A percentile compares a stretch with the other conserved stretches of the same genome.
Evolutionary conservation across 2,113 vertebrate genomes (phyloP).

Genomic region (Rattus rattus): DNA sequence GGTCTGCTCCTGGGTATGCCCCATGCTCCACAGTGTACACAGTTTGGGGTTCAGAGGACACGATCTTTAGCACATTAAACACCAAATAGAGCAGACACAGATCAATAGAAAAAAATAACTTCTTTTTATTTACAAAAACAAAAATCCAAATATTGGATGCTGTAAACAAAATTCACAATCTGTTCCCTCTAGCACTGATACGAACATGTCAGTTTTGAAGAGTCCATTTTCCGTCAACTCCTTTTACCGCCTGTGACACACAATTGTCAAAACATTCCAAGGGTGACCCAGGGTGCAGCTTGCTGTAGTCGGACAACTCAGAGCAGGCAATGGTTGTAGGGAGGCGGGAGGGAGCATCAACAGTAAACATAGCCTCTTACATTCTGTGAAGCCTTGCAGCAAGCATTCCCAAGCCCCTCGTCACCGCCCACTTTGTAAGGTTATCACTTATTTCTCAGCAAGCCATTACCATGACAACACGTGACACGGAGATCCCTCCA

Average conservation of each 20-base stretch:
- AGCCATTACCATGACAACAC: conserved; percentile 85
- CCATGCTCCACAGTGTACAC: conserved; percentile 61
- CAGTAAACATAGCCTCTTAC: conserved; percentile 84
- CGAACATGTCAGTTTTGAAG: conserved; percentile 80
- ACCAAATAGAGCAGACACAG: conserved; percentile 86
- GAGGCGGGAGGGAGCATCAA: conserved; percentile 84
- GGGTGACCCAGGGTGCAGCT: conserved; percentile 86
- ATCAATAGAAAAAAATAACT: conserved; percentile 93
- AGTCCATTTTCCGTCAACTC: conserved; percentile 87
- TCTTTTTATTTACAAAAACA: conserved; percentile 92
- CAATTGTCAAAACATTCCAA: conserved; percentile 85
- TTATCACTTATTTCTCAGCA: conserved; percentile 84
- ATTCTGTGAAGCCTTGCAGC: conserved; percentile 82
- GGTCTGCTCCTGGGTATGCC: conserved; percentile 75
- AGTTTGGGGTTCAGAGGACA: conserved; percentile 58
- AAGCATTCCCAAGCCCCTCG: conserved; percentile 80
- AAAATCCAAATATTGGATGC: conserved; percentile 94
- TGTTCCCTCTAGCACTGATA: conserved; percentile 87
- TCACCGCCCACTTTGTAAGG: conserved; percentile 79
- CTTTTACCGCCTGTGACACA: conserved; percentile 86
- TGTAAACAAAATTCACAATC: conserved; percentile 94
- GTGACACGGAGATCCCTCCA: conserved; percentile 84
- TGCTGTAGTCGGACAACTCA: conserved; percentile 85
- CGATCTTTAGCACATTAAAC: conserved; percentile 75
- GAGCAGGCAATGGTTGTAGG: conserved; percentile 85